These are phyloP conservation scores for Nilaparvata lugens DNA, from an alignment of 1,140 invertebrate genomes.

Conservation along the genomic window DNA sequence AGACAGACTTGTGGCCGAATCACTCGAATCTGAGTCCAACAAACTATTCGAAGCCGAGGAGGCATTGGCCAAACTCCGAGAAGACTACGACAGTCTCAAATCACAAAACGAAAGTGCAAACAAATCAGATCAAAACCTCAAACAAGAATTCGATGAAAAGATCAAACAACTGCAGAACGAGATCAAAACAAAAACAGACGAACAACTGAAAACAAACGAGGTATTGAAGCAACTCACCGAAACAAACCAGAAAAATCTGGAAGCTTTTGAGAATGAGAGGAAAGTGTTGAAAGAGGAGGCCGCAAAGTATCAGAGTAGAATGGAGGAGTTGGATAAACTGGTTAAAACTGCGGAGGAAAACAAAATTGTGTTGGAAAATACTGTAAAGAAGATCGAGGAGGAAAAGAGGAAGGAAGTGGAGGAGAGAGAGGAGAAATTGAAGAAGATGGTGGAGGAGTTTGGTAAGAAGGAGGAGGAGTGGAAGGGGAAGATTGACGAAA, in stretches of 20 bases:
- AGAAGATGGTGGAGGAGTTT: conserved; percentile 33
- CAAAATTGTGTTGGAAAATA: conserved; percentile 26
- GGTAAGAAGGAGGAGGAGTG: conserved; percentile 26
- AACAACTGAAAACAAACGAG: background rate
- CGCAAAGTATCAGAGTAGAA: conserved; percentile 32
- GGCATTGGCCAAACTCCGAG: conserved; percentile 31
- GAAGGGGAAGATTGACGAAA: conserved; percentile 28
- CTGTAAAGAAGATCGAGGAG: conserved; percentile 35
- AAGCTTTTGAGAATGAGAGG: conserved; percentile 29
- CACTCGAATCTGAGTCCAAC: conserved; percentile 41
- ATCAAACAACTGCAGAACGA: conserved; percentile 5
- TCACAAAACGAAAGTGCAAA: conserved; percentile 34
- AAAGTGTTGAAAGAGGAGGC: conserved; percentile 39
- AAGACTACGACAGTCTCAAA: conserved; percentile 33
- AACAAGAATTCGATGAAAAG: background rate
- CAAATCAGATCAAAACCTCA: conserved; percentile 22
- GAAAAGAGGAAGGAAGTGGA: conserved; percentile 28
- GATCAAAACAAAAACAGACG: conserved; percentile 15
- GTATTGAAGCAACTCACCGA: background rate
- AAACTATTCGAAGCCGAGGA: conserved; percentile 47
- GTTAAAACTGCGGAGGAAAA: conserved; percentile 2
- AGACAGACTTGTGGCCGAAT: conserved; percentile 39
- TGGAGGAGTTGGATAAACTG: conserved; percentile 24
- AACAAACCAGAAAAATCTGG: conserved; percentile 6
- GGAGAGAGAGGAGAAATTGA: conserved; percentile 25